A percentile compares a stretch with the other conserved stretches of the same genome.
Evolutionary conservation across 2,888 invertebrate species (phyloP).

Genomic region (Adelphocoris suturalis): DNA sequence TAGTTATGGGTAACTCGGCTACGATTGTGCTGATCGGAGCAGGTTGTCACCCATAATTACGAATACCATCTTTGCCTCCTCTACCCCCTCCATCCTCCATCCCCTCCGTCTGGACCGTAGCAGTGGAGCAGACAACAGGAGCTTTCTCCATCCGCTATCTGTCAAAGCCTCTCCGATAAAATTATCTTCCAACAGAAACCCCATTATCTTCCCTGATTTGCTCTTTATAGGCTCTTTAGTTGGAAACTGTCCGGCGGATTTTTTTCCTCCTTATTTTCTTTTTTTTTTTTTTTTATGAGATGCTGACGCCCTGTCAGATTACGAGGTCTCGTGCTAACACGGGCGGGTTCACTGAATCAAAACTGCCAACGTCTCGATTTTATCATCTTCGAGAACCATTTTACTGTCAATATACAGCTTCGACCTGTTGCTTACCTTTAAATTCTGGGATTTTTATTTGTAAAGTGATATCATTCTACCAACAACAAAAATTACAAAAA

Average conservation of each 20-base stretch:
- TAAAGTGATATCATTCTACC: too few species aligned
- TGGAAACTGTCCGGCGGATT: not conserved
- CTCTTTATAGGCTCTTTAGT: not conserved
- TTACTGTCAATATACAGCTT: too few species aligned
- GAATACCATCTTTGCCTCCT: not conserved
- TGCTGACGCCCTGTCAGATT: not conserved
- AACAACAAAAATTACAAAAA: too few species aligned
- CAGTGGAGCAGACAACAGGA: not conserved
- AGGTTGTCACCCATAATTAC: constrained; percentile 8
- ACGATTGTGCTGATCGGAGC: constrained; percentile 19
- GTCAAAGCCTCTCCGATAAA: constrained; percentile 12
- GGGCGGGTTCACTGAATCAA: too few species aligned
- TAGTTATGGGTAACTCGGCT: not conserved
- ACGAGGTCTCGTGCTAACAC: not conserved
- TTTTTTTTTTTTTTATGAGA: not conserved
- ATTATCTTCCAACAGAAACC: not conserved
- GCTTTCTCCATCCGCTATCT: constrained; percentile 23
- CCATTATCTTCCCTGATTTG: not conserved
- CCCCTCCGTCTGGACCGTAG: not conserved
- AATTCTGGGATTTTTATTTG: too few species aligned
- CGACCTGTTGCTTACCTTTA: too few species aligned
- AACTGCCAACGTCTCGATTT: not conserved
- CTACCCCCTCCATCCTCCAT: not conserved
- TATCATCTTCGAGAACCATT: not conserved
- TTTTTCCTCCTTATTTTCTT: too few species aligned